Evolutionary conservation across 1,140 invertebrate species (phyloP), one percentile per base, ranked within the genome.

Genomic region (Aphelenchoides besseyi): DNA sequence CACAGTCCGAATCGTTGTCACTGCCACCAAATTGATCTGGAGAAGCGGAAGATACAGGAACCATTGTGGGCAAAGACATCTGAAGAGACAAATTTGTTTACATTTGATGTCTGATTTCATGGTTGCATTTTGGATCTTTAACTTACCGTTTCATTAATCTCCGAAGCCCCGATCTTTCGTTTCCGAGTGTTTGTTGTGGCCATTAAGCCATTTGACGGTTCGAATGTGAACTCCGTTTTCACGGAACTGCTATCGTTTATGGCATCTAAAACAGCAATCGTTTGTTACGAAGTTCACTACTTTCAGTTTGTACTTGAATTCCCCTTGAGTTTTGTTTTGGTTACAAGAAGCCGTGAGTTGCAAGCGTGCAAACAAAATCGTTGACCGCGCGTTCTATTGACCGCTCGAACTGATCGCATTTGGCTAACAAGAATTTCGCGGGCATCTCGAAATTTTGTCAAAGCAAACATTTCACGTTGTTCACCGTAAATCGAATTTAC

Each of bases 171-270:
- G 57, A 29, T 23, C 33, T 79, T 74, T 41, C 74, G 61, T 41
- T 72, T 72, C 5, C 71, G 73, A n/a, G 54, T 52, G 63, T 23
- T 59, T n/a, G 59, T 53, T 26, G 66, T 52, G 35, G 68, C 30
- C 30, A 70, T 33, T 8, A 63, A 41, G 12, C 72, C 72, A 12
- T 64, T 61, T 57, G 71, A 68, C 35, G 78, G 69, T 35, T 81
- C 79, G 33, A 81, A 81, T 12, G 79, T 81, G 75, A 81, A 81
- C 57, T 81, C 79, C 16, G 81, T 81, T 53, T 74, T 78, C 32
- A 63, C 53, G n/a, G 75, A 33, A 61, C 33, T 54, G 33, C 9
- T 32, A 23, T 72, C 35, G 28, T 67, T 70, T n/a, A 33, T 23
- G n/a, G 68, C 26, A 9, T 70, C 36, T 71, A 23, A 70, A 68